A percentile compares a stretch with the other conserved stretches of the same genome.
These are phyloP conservation scores for Anoura caudifer DNA, from an alignment of 2,113 vertebrate genomes.

Conservation along the genomic window DNA sequence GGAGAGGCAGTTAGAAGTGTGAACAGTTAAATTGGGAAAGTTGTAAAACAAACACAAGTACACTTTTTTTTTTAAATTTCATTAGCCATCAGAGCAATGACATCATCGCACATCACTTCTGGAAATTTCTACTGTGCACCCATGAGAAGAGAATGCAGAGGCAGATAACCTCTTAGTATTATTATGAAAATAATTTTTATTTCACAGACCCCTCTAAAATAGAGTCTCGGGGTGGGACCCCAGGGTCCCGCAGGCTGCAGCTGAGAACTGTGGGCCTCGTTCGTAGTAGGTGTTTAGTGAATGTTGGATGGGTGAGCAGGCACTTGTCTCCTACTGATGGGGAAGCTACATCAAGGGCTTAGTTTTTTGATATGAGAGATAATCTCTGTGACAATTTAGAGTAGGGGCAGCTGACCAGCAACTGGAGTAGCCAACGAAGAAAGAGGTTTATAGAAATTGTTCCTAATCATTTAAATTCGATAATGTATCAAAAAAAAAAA, in stretches of 20 bases:
- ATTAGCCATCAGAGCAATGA: background rate
- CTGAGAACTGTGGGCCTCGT: background rate
- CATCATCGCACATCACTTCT: background rate
- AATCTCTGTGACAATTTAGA: conserved; percentile 8
- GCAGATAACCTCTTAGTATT: background rate
- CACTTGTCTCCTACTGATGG: background rate
- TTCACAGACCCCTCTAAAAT: background rate
- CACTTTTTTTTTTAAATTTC: background rate
- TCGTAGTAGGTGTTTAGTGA: background rate
- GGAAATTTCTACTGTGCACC: background rate
- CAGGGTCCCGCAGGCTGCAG: background rate
- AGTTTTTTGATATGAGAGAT: background rate
- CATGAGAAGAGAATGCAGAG: background rate
- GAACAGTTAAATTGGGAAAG: background rate
- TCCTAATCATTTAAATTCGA: background rate
- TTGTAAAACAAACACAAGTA: background rate
- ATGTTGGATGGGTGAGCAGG: background rate
- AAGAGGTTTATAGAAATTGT: background rate
- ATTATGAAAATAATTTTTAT: conserved; percentile 1
- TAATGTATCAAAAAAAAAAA: background rate
- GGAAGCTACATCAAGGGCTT: background rate
- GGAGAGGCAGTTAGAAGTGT: background rate
- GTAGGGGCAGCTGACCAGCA: background rate
- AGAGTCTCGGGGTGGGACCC: background rate
- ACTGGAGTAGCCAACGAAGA: background rate